These are phyloP conservation scores for Sphaerophoria rueppellii DNA, from an alignment of 2,888 invertebrate genomes.

Conservation along the genomic window DNA sequence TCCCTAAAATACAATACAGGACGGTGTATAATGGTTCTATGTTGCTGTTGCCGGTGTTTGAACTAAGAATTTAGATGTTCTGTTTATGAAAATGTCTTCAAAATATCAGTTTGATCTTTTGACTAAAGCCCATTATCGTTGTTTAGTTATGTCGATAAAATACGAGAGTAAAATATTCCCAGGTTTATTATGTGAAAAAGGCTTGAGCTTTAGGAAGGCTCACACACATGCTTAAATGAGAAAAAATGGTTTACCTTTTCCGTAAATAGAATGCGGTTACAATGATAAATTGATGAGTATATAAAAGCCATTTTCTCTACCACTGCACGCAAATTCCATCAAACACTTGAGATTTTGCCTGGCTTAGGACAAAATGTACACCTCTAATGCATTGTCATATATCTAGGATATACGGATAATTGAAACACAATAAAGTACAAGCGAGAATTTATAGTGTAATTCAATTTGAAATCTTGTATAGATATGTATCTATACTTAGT, in stretches of 20 bases:
- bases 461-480: no score
- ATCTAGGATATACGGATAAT: neutral
- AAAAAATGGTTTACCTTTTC: conserved; percentile 9
- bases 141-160: conserved; percentile 48
- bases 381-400: neutral
- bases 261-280: conserved; percentile 20
- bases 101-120: conserved; percentile 32
- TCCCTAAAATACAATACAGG: conserved; percentile 1
- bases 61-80: neutral
- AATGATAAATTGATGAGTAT: conserved; percentile 6
- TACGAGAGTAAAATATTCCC: conserved; percentile 28
- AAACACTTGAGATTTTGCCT: conserved; percentile 5
- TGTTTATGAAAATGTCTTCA: conserved; percentile 1
- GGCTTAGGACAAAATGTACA: neutral
- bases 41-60: no score
- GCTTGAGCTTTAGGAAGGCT: neutral
- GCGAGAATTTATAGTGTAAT: no score
- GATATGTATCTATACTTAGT: no score
- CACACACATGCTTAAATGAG: neutral
- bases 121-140: conserved; percentile 46
- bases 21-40: no score
- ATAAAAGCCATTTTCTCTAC: no score
- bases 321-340: conserved; percentile 4
- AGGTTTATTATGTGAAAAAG: conserved; percentile 42
- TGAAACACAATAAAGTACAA: neutral